A percentile compares a stretch with the other conserved stretches of the same genome.
Evolutionary conservation across 2,113 vertebrate species (phyloP).

Genomic region (Engystomops pustulosus): DNA sequence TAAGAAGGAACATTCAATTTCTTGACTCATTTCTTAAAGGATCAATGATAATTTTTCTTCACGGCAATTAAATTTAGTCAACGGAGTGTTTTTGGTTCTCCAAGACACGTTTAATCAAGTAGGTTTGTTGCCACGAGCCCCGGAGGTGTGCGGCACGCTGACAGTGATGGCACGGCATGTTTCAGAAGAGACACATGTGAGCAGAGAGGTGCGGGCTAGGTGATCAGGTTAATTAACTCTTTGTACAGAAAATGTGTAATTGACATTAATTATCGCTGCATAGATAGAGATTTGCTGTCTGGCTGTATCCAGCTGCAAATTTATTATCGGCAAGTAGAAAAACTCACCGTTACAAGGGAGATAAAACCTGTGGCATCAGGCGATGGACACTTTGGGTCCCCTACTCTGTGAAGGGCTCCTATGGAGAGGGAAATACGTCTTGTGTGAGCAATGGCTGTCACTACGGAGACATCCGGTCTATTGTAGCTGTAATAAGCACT

Average conservation of each 20-base stretch:
- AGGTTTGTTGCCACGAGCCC: slow-evolving; percentile 39
- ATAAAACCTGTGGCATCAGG: neutral
- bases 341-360: neutral
- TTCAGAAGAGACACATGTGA: slow-evolving; percentile 40
- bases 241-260: slow-evolving; percentile 49
- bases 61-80: slow-evolving; percentile 49
- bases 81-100: slow-evolving; percentile 30
- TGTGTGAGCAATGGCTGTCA: neutral
- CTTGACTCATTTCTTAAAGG: slow-evolving; percentile 23
- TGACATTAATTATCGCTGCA: slow-evolving; percentile 50
- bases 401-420: neutral
- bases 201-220: slow-evolving; percentile 34
- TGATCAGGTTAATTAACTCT: slow-evolving; percentile 50
- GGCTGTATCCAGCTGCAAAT: slow-evolving; percentile 17
- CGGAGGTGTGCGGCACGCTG: slow-evolving; percentile 28
- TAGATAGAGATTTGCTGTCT: slow-evolving; percentile 49
- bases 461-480: neutral
- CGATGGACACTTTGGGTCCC: neutral
- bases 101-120: slow-evolving; percentile 38
- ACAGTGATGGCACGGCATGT: slow-evolving; percentile 36
- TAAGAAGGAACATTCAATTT: slow-evolving; percentile 27
- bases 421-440: neutral
- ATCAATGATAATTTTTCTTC: slow-evolving; percentile 50
- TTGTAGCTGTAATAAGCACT: neutral
- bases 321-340: slow-evolving; percentile 26